These are phyloP conservation scores for Lithophane semibrunnea DNA, from an alignment of 2,888 invertebrate genomes.

Conservation along the genomic window DNA sequence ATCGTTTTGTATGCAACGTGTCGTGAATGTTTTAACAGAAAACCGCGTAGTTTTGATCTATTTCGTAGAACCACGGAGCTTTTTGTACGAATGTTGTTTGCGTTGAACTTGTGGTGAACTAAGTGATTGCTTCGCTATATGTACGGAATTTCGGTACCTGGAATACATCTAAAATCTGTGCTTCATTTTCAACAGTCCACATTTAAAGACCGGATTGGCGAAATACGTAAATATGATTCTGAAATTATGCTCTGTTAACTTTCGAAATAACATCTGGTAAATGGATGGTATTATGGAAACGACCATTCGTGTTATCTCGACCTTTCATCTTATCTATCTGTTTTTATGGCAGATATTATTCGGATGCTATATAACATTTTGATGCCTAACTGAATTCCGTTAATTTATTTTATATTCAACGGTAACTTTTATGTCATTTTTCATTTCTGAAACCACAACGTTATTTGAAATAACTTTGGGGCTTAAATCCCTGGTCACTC, in stretches of 20 bases:
- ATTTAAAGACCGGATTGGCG: slow-evolving; percentile 6
- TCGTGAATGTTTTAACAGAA: slow-evolving; percentile 66
- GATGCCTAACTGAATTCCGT: slow-evolving; percentile 25
- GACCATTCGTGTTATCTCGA: slow-evolving; percentile 32
- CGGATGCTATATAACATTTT: slow-evolving; percentile 28
- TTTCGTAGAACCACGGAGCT: slow-evolving; percentile 47
- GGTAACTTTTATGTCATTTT: slow-evolving; percentile 15
- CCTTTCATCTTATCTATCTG: slow-evolving; percentile 25
- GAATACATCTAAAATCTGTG: slow-evolving; percentile 34
- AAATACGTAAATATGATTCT: slow-evolving; percentile 45
- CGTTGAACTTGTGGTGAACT: slow-evolving; percentile 57
- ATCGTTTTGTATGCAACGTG: slow-evolving; percentile 67
- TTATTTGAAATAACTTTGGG: slow-evolving; percentile 28
- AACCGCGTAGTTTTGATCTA: slow-evolving; percentile 64
- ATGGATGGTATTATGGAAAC: slow-evolving; percentile 29
- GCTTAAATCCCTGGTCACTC: slow-evolving; percentile 29
- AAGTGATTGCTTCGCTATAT: slow-evolving; percentile 65
- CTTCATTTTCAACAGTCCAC: slow-evolving; percentile 27
- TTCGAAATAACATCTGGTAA: slow-evolving; percentile 32
- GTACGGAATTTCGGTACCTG: slow-evolving; percentile 41
- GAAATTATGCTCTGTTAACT: slow-evolving; percentile 32
- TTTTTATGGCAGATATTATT: slow-evolving; percentile 40
- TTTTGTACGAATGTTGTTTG: slow-evolving; percentile 60
- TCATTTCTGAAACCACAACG: background rate
- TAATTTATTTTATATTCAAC: slow-evolving; percentile 33